Base-by-base conservation (phyloP, 1,140 invertebrate species). In the Zophobas atratus region DNA sequence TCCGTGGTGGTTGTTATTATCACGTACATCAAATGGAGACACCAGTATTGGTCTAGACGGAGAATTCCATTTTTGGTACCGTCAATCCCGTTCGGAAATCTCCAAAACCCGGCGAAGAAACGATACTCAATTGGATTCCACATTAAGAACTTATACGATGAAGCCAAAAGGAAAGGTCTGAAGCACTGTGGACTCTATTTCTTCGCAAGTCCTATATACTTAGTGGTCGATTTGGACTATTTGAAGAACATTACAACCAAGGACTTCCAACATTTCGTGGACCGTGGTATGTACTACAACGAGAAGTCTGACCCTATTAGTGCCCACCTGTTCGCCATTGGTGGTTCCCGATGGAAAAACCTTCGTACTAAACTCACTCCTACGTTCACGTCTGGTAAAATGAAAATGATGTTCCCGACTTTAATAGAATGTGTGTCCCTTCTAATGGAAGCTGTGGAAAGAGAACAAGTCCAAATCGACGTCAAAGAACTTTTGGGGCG, bases 401-500 rank as follows among this genome's bases (percentile, higher is more conserved):
- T 92, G 77, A 91, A 90, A 78, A 81, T 81, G 2, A 90, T 92
- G 88, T 90, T 90, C 63, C 82, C 84, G 1, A 85, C 87, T 0
- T 76, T 91, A 1, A 76, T 84, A 32, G 83, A 87, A 43, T 81
- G 86, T 78, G 80, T 82, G 70, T 32, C 75, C 0, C 46, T 51
- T 8, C 5, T 81, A 20, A 20, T 76, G n/a, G 49, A 70, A 1
- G 48, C 76, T 1, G 75, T 77, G 33, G 8, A 36, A 1, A 48
- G 78, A 6, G 43, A 48, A 6, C 39, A 55, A 6, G 84, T 83
- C 8, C 20, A 49, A 0, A 35, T 87, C 4, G 83, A 86, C n/a
- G 57, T 81, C 0, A 85, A 83, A 76, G 84, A 86, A 3, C 6
- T 84, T 0, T 73, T 82, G 0, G 82, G 79, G 1, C 70, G 81